Evolutionary conservation across 1,140 invertebrate species (phyloP).

Genomic region (Papilio dardanus): DNA sequence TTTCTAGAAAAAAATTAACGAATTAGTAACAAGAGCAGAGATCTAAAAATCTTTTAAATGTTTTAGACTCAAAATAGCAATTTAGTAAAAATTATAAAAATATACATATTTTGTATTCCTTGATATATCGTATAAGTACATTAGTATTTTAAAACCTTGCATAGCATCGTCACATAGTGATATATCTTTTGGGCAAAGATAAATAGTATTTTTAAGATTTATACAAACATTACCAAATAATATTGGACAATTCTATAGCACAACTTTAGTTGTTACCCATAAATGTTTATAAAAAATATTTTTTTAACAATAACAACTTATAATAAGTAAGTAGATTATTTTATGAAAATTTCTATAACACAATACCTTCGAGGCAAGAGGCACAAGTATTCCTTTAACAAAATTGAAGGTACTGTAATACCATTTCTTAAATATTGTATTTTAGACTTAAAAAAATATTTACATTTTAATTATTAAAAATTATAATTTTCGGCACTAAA

Average conservation of each 20-base stretch:
- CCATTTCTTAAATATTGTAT: neutral
- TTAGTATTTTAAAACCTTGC: neutral
- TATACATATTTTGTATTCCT: too few species aligned
- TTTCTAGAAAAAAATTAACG: too few species aligned
- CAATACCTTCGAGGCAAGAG: slow-evolving; percentile 16
- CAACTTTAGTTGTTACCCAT: neutral
- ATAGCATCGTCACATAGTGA: neutral
- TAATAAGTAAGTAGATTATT: slow-evolving; percentile 4
- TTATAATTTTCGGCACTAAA: neutral
- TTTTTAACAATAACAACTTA: neutral
- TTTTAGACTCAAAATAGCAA: too few species aligned
- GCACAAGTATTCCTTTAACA: slow-evolving; percentile 1
- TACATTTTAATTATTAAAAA: neutral
- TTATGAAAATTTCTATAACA: neutral
- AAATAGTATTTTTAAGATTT: neutral
- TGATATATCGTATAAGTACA: too few species aligned
- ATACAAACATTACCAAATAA: neutral
- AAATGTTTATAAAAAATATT: slow-evolving; percentile 12
- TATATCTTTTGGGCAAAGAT: neutral
- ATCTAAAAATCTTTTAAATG: too few species aligned
- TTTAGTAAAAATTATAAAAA: too few species aligned
- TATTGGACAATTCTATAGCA: neutral
- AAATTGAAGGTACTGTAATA: neutral
- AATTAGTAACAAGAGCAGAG: too few species aligned
- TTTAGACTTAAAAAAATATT: neutral